Evolutionary conservation across 2,797 vertebrate genomes (phyloP).

Genomic region (Myripristis jacobus): DNA sequence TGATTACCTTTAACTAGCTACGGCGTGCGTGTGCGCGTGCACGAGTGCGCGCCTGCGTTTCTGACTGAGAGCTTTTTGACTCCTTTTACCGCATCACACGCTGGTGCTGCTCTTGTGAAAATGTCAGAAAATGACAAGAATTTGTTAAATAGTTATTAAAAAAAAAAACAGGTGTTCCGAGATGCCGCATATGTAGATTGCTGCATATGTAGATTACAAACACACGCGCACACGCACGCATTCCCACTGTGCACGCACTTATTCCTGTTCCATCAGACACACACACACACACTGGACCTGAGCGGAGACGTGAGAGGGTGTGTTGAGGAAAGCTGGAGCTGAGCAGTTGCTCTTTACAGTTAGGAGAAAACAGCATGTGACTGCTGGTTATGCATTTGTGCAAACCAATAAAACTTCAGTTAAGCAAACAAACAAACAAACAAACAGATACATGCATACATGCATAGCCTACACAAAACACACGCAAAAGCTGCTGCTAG

Average conservation of each 20-base stretch:
- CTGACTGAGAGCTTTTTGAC: not conserved
- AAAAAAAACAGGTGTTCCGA: conserved; percentile 22
- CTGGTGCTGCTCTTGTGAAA: not conserved
- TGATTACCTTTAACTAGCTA: conserved; percentile 61
- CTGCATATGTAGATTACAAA: not conserved
- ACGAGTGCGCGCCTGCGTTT: not conserved
- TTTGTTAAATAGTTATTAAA: conserved; percentile 1
- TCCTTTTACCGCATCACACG: not conserved
- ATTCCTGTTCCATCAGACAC: not conserved
- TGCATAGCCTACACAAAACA: too few species aligned
- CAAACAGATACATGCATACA: too few species aligned
- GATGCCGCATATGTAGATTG: not conserved
- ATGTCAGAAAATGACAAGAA: conserved; percentile 12
- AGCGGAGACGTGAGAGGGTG: not conserved
- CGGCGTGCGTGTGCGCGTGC: not conserved
- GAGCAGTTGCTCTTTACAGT: too few species aligned
- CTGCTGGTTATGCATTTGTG: too few species aligned
- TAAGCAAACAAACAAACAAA: not conserved
- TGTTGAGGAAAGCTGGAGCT: not conserved
- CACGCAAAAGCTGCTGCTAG: too few species aligned
- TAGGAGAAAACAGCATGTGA: too few species aligned
- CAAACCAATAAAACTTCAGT: too few species aligned
- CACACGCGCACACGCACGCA: not conserved
- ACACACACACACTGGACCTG: not conserved
- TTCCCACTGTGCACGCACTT: too few species aligned